Percentiles rank a stretch among this genome's conserved stretches.
Evolutionary conservation across 2,113 vertebrate species (phyloP).

Genomic region (Lophura nycthemera): DNA sequence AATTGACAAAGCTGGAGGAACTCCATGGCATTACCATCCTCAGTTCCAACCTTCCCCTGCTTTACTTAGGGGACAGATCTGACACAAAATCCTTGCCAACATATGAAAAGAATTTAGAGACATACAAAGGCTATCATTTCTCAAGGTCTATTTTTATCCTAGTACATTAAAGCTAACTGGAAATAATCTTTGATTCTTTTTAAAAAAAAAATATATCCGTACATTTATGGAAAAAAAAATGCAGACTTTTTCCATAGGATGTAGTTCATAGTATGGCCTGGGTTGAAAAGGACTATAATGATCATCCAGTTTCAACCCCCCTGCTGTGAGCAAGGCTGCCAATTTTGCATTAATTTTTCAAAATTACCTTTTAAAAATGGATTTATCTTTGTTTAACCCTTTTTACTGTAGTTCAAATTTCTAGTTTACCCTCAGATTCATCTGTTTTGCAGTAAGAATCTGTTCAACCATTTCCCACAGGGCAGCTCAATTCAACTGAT

Average conservation of each 20-base stretch:
- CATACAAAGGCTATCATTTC: not conserved
- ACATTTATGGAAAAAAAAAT: not conserved
- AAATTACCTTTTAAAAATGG: not conserved
- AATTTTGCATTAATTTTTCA: not conserved
- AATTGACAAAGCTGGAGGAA: not conserved
- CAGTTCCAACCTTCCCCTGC: not conserved
- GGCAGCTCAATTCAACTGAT: accelerated
- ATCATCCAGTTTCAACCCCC: too few species aligned
- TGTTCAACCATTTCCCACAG: not conserved
- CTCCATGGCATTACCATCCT: not conserved
- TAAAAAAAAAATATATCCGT: not conserved
- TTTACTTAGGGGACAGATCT: not conserved
- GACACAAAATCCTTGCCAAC: not conserved
- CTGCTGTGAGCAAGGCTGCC: too few species aligned
- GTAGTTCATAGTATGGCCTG: not conserved
- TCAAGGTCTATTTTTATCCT: not conserved
- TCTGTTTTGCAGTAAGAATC: not conserved
- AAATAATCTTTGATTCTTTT: not conserved
- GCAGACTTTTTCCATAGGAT: not conserved
- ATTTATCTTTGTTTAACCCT: not conserved
- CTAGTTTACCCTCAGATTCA: not conserved
- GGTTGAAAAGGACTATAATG: too few species aligned
- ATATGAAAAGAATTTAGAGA: not conserved
- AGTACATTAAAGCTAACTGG: not conserved
- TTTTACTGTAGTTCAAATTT: not conserved